Conservation (phyloP, 2,888 invertebrate genomes). For the Caenorhabditis imperialis region DNA sequence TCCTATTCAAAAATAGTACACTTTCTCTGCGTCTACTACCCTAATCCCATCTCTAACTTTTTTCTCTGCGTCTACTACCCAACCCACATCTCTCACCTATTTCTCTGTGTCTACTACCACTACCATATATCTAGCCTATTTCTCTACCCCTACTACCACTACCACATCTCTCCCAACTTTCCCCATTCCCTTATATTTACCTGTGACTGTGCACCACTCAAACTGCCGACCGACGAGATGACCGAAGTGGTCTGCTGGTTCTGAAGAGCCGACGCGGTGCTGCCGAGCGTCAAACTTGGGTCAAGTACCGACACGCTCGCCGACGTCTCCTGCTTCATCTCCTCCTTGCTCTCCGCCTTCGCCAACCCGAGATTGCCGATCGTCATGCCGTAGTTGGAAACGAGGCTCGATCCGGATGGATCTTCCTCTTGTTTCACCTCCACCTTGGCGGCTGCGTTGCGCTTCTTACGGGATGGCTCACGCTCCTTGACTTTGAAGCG, state of each 20-base stretch:
- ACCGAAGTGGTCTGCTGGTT: constrained; percentile 64
- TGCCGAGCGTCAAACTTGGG: constrained; percentile 18
- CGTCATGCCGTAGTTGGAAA: background rate
- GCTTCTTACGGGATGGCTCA: constrained; percentile 80
- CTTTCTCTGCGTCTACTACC: no score
- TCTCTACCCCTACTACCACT: no score
- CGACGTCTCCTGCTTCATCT: constrained; percentile 3
- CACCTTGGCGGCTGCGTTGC: constrained; percentile 19
- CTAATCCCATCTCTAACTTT: no score
- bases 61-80: no score
- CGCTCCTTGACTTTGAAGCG: constrained; percentile 98
- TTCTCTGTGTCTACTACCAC: no score
- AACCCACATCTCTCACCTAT: no score
- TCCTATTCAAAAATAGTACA: no score
- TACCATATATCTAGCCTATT: no score
- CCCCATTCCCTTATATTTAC: constrained; percentile 18
- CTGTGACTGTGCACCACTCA: constrained; percentile 51
- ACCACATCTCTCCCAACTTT: no score
- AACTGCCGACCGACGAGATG: constrained; percentile 61
- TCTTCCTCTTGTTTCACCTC: constrained; percentile 35
- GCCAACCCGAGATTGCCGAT: constrained; percentile 5
- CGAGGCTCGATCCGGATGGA: background rate
- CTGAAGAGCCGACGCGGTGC: constrained; percentile 22
- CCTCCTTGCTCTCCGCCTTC: constrained; percentile 13
- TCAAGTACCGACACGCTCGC: background rate